Base-by-base conservation (phyloP, 2,113 vertebrate species). In the Calyptomena viridis region DNA sequence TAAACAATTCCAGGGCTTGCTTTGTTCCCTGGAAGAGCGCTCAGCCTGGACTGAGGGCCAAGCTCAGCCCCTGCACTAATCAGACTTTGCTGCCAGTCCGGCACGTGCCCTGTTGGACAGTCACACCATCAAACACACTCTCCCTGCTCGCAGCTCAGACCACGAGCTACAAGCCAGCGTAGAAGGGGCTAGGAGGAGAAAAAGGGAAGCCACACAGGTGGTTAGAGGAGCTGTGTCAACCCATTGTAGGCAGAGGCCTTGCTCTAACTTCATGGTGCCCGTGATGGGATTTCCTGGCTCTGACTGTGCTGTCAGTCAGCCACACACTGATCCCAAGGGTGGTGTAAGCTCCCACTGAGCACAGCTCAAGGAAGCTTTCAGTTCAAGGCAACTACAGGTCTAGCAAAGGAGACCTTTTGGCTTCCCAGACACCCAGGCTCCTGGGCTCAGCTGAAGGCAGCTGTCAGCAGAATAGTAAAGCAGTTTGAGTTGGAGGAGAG, bases 131-230 rank as follows among this genome's bases (percentile, higher is more conserved):
- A 23, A 46, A 8, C 21, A 28, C 39, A 3, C 42, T 80, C 63
- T 8, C 4, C 47, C 21, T 37, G 7, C 21, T 22, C 33, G 47
- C 8, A 5, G 77, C 77, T 44, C 6, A 1, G 31, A 28, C 12
- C 1, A 5, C 5, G 25, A 8, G 7, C 68, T 35, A 30, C 52
- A 27, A 82, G 47, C n/a, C 30, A 42, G 49, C 0, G 0, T 19
- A 22, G 52, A 63, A 21, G 17, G 25, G 42, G 58, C 24, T 10
- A 31, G 44, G 39, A 67, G 2, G 23, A 67, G 11, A 31, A 44
- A 90, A 46, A 40, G 33, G 28, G 40, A 66, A 60, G 56, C 20
- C 7, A 4, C 11, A 7, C 6, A 33, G 49, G 42, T 35, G 33
- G 58, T 30, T 56, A n/a, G 37, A 80, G 27, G 18, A 60, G 24